Evolutionary conservation across 2,888 invertebrate species (phyloP), one percentile per base, ranked within the genome.

Genomic region (Cetonia aurata): DNA sequence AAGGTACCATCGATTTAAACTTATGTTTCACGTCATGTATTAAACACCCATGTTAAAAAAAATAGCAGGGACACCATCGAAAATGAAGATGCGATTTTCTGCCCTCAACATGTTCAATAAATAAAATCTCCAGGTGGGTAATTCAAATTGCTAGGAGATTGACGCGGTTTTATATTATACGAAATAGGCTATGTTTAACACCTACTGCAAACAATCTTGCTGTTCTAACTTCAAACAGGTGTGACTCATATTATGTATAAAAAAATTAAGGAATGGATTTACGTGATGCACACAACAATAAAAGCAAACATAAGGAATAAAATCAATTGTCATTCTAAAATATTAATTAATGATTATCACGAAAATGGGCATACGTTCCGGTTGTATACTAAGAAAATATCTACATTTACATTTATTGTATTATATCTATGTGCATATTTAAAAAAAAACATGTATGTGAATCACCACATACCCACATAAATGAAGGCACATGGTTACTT

Each of bases 1-100:
- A 80, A 79, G 80, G 80, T 77, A 77, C 78, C 78, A 78, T 76
- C 78, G 75, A 75, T 75, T 75, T 74, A 72, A 75, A 73, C 70
- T 72, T 70, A 73, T 71, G 78, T 79, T 80, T 37, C 79, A 74
- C 80, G 79, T 79, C 80, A 80, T 74, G 74, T 42, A 42, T 41
- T 73, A 76, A 77, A 75, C 76, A 77, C 77, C 75, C 74, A 72
- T 53, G n/a, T 55, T 57, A 55, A 41, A 44, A 55, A 55, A 33
- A 9, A 6, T 37, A 1, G 37, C 37, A 37, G n/a, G 55, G 53
- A 15, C 55, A 33, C 3, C 17, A 48, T 48, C 10, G 46, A 19
- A 60, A 60, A 46, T 19, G n/a, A 56, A 56, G 10, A 31, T 31
- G 25, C 56, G 13, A 13, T 15, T 52, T 25, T 13, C 48, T 13